Base-by-base conservation (phyloP, 2,113 vertebrate species). In the Zeus faber region DNA sequence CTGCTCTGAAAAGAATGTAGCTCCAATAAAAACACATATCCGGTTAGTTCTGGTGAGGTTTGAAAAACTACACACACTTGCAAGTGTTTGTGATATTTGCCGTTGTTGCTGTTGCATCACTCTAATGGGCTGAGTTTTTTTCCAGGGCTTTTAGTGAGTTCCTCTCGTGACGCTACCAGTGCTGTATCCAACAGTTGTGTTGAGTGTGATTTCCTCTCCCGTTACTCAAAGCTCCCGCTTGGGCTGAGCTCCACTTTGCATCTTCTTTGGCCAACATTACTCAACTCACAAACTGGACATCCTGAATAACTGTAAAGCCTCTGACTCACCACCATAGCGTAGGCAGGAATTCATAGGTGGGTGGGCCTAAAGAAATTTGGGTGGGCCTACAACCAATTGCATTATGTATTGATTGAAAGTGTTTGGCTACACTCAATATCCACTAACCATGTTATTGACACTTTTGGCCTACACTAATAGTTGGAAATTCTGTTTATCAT, bases 171-270 rank as follows among this genome's bases (percentile, higher is more conserved):
- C 45, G 54, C 13, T 23, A 7, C 53, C 61, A 17, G 8, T 57
- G 49, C 17, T 35, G 46, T 72, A 67, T 62, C 56, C 72, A 65
- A 55, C 46, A 21, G 62, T 48, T 52, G 26, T 71, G 65, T 59
- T 72, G 65, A 76, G 54, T 62, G 58, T 49, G 22, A 61, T 54
- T 76, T 84, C 76, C 70, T 33, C 46, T 70, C 61, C 48, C n/a
- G 35, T 58, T 69, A 62, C 54, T 52, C 14, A 61, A 7, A 58
- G 48, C 17, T 39, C 29, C 58, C 50, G 46, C 54, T n/a, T 22
- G 41, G 52, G 51, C 11, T 24, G 27, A 24, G 52, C 7, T 5
- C 24, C 26, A 2, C 29, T 33, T 35, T 52, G 26, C 22, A 41
- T 29, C 51, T 18, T 56, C 24, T 51, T 53, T 8, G 40, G 8